These are phyloP conservation scores for Clarias batrachus DNA, from an alignment of 2,113 vertebrate species.

Conservation along the genomic window DNA sequence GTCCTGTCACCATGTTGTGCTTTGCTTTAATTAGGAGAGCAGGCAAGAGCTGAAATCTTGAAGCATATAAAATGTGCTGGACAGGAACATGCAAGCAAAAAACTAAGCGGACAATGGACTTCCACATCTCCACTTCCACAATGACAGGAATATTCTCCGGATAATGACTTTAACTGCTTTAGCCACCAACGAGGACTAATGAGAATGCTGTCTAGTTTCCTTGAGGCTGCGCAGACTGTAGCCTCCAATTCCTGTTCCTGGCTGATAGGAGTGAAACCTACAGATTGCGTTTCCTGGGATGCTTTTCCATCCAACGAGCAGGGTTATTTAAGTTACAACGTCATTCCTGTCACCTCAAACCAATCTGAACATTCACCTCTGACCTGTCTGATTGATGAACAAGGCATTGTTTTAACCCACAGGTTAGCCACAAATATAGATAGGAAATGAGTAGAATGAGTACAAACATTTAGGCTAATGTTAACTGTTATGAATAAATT, in stretches of 20 bases:
- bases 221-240: not conserved
- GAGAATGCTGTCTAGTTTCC: not conserved
- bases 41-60: not conserved
- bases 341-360: not conserved
- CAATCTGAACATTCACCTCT: not conserved
- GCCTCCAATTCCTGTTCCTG: not conserved
- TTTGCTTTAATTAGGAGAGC: not conserved
- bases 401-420: not conserved
- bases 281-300: not conserved
- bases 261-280: not conserved
- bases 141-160: not conserved
- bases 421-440: not conserved
- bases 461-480: not conserved
- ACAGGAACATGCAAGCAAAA: slow-evolving; percentile 1
- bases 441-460: not conserved
- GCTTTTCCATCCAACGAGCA: not conserved
- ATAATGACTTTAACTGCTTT: not conserved
- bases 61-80: not conserved
- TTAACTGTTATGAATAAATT: not conserved
- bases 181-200: not conserved
- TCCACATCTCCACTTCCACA: not conserved
- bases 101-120: not conserved
- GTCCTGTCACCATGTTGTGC: not conserved
- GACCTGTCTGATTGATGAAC: not conserved
- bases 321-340: not conserved